Conservation (phyloP, 2,888 invertebrate species). For the Hypomecis punctinalis region DNA sequence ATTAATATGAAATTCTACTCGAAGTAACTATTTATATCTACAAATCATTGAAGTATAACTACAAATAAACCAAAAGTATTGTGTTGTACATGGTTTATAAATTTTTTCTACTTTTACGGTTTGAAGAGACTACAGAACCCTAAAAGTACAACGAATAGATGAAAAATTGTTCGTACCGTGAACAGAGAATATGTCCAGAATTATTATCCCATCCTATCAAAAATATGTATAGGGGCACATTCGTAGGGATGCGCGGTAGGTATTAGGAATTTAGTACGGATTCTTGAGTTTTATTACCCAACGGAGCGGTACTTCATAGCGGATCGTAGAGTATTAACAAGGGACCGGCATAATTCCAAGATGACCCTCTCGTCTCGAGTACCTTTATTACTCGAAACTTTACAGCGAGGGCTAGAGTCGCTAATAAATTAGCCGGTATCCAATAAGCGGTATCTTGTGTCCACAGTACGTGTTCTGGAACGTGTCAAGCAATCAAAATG, state of each 20-base stretch:
- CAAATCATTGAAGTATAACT: too few species aligned
- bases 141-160: too few species aligned
- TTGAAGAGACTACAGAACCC: too few species aligned
- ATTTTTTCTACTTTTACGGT: too few species aligned
- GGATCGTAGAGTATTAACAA: conserved; percentile 37
- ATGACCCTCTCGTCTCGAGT: conserved; percentile 36
- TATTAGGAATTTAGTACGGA: conserved; percentile 19
- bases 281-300: conserved; percentile 35
- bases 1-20: too few species aligned
- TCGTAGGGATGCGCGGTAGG: background rate
- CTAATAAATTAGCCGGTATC: conserved; percentile 4
- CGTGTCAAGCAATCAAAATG: too few species aligned
- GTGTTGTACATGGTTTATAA: too few species aligned
- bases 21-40: too few species aligned
- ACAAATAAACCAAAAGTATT: too few species aligned
- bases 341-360: conserved; percentile 33
- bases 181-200: background rate
- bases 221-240: background rate
- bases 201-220: background rate
- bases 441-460: conserved; percentile 4
- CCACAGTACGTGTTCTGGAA: too few species aligned
- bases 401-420: conserved; percentile 20
- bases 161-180: too few species aligned
- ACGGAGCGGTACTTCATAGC: conserved; percentile 29
- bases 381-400: conserved; percentile 37